phyloP scores from a whole-genome alignment of 2,888 invertebrate species.

The Leucoma salicis region DNA sequence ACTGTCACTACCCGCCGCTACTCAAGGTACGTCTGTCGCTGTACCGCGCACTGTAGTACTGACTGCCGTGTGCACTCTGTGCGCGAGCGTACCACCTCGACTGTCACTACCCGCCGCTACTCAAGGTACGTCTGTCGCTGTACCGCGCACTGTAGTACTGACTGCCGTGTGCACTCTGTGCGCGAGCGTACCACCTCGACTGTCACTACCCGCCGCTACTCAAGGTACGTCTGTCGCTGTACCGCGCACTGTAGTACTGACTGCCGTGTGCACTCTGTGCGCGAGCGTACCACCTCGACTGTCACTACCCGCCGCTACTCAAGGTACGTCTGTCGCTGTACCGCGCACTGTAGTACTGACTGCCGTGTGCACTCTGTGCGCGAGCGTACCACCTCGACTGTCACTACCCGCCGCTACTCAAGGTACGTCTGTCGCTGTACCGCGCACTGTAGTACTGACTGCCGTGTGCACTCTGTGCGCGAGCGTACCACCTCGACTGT shows the following conservation, averaged over 20 bases:
- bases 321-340: not conserved
- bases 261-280: not conserved
- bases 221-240: not conserved
- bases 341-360: not conserved
- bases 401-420: not conserved
- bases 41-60: not conserved
- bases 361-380: not conserved
- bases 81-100: not conserved
- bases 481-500: not conserved
- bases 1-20: not conserved
- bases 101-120: not conserved
- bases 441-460: not conserved
- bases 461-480: not conserved
- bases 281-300: not conserved
- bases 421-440: not conserved
- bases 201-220: slow-evolving; percentile 1
- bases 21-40: not conserved
- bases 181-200: not conserved
- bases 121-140: not conserved
- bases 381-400: not conserved
- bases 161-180: not conserved
- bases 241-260: not conserved
- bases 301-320: not conserved
- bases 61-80: not conserved
- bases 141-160: not conserved